Conservation (phyloP, 2,113 vertebrate species). For the Athene noctua region DNA sequence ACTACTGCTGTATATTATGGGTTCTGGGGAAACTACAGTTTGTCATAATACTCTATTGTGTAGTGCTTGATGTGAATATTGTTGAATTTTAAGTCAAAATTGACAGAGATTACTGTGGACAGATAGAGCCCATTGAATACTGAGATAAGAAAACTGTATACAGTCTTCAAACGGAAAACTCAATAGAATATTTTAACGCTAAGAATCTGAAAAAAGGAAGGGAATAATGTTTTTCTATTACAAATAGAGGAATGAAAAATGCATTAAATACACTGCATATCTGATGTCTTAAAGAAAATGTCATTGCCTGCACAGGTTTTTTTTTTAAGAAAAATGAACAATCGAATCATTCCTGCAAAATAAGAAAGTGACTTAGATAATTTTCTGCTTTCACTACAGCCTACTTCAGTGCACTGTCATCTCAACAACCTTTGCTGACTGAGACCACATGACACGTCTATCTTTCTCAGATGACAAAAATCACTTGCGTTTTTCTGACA, state of each 20-base stretch:
- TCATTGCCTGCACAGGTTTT: not conserved
- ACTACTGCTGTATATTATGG: not conserved
- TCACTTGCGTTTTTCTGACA: not conserved
- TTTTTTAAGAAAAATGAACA: not conserved
- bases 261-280: not conserved
- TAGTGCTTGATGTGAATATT: not conserved
- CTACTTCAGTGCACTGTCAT: not conserved
- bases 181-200: not conserved
- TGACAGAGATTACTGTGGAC: slow-evolving; percentile 22
- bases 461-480: not conserved
- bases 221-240: not conserved
- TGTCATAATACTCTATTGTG: not conserved
- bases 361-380: not conserved
- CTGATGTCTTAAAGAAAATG: not conserved
- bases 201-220: not conserved
- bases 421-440: not conserved
- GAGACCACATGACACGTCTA: not conserved
- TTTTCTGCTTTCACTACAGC: not conserved
- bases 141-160: not conserved
- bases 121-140: not conserved
- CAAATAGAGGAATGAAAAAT: not conserved
- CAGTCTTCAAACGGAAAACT: not conserved
- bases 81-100: slow-evolving; percentile 12
- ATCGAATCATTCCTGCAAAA: not conserved
- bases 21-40: not conserved